These are phyloP conservation scores for Dreissena rostriformis DNA, from an alignment of 1,140 invertebrate genomes.

Conservation along the genomic window DNA sequence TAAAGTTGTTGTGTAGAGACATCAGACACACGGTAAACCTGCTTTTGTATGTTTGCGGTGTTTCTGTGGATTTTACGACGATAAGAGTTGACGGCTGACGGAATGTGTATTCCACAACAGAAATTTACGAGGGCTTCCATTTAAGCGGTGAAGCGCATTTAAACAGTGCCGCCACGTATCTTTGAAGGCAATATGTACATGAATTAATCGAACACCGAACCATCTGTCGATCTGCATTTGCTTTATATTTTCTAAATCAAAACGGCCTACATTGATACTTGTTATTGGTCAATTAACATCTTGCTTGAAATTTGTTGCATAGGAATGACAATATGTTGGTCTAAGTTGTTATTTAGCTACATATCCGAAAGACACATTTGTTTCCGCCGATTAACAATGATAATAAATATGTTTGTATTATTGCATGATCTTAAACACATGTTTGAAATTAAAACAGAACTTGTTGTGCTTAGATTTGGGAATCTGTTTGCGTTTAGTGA, in stretches of 20 bases:
- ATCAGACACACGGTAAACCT: slow-evolving; percentile 95
- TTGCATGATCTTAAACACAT: too few relatives aligned
- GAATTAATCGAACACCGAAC: background rate
- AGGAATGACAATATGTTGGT: background rate
- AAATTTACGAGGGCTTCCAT: slow-evolving; percentile 60
- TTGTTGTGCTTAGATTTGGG: too few relatives aligned
- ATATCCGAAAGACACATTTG: background rate
- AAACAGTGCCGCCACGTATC: slow-evolving; percentile 48
- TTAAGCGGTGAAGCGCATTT: slow-evolving; percentile 46
- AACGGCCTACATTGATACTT: background rate
- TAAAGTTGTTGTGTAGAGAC: slow-evolving; percentile 95
- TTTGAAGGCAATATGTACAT: slow-evolving; percentile 26
- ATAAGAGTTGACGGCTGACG: slow-evolving; percentile 1
- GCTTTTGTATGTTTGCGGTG: background rate
- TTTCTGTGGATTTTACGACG: background rate
- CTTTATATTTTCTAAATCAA: background rate
- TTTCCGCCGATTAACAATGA: too few relatives aligned
- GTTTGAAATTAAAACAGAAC: too few relatives aligned
- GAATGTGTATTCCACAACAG: slow-evolving; percentile 45
- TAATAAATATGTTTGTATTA: too few relatives aligned
- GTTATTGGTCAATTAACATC: background rate
- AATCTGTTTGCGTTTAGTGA: too few relatives aligned
- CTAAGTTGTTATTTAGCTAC: background rate
- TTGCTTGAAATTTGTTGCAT: background rate
- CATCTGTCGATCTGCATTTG: background rate